Conservation (phyloP, 2,888 invertebrate species). For the Adelphocoris suturalis region DNA sequence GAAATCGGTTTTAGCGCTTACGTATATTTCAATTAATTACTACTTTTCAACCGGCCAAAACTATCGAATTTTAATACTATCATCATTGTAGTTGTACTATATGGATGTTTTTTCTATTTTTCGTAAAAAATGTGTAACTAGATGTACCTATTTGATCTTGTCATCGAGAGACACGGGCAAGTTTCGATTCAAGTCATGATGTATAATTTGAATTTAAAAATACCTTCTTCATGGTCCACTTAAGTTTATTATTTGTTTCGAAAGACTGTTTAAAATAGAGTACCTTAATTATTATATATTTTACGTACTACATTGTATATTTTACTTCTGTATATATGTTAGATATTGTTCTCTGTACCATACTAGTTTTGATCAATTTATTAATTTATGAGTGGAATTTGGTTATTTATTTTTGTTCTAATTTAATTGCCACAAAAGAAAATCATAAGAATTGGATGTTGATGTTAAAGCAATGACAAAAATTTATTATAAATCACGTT, state of each 20-base stretch:
- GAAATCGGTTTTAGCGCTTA: no score
- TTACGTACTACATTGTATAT: slow-evolving; percentile 16
- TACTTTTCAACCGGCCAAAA: slow-evolving; percentile 40
- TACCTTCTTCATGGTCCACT: neutral
- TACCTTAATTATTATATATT: slow-evolving; percentile 10
- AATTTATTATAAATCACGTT: slow-evolving; percentile 51
- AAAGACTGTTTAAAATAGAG: slow-evolving; percentile 35
- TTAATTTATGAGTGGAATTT: slow-evolving; percentile 43
- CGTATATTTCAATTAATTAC: neutral
- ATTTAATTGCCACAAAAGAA: slow-evolving; percentile 1
- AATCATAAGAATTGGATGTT: slow-evolving; percentile 27
- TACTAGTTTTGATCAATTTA: slow-evolving; percentile 15
- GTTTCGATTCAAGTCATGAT: slow-evolving; percentile 8
- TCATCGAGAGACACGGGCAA: neutral
- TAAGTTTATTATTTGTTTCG: slow-evolving; percentile 5
- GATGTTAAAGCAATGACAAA: slow-evolving; percentile 38
- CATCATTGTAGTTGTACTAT: slow-evolving; percentile 31
- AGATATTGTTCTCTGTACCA: slow-evolving; percentile 6
- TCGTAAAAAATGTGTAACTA: slow-evolving; percentile 20
- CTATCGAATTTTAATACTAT: slow-evolving; percentile 16
- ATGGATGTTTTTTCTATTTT: slow-evolving; percentile 49
- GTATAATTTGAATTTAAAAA: neutral
- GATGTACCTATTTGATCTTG: neutral
- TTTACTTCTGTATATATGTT: slow-evolving; percentile 48
- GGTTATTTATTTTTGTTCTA: slow-evolving; percentile 42